phyloP scores from a whole-genome alignment of 2,797 vertebrate genomes.

The Octomys mimax region DNA sequence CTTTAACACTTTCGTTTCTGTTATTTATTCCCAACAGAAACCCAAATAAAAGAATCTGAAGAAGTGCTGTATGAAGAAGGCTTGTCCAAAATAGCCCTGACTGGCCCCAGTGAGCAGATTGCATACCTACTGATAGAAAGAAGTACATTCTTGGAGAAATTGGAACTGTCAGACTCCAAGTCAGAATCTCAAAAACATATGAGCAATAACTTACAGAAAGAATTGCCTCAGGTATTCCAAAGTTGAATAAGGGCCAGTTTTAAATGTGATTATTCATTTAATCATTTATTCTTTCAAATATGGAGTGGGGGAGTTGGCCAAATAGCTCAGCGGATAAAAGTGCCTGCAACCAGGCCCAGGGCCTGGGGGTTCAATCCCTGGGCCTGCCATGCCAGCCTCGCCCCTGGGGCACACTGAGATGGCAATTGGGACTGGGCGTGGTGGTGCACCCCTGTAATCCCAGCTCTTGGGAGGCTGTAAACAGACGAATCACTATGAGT shows the following conservation, averaged over 20 bases:
- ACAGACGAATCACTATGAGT: too few species aligned
- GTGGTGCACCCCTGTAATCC: too few species aligned
- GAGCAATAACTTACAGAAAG: conserved; percentile 83
- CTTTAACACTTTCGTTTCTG: conserved; percentile 59
- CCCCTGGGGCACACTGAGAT: too few species aligned
- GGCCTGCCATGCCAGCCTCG: too few species aligned
- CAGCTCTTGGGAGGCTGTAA: too few species aligned
- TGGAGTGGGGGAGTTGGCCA: neutral
- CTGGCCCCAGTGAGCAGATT: conserved; percentile 93
- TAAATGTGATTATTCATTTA: neutral
- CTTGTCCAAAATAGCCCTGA: conserved; percentile 91
- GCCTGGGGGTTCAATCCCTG: too few species aligned
- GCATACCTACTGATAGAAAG: conserved; percentile 94
- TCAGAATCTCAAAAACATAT: conserved; percentile 86
- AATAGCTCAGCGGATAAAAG: too few species aligned
- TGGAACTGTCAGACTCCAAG: conserved; percentile 90
- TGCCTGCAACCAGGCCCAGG: too few species aligned
- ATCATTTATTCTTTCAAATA: neutral
- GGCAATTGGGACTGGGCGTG: too few species aligned
- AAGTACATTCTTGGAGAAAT: conserved; percentile 90
- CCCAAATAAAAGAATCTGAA: conserved; percentile 92
- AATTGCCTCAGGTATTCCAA: conserved; percentile 91
- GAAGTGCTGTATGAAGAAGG: conserved; percentile 95
- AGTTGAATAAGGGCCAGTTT: neutral
- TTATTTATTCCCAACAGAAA: conserved; percentile 88